phyloP scores from a whole-genome alignment of 2,113 vertebrate species.

The Vidua macroura region DNA sequence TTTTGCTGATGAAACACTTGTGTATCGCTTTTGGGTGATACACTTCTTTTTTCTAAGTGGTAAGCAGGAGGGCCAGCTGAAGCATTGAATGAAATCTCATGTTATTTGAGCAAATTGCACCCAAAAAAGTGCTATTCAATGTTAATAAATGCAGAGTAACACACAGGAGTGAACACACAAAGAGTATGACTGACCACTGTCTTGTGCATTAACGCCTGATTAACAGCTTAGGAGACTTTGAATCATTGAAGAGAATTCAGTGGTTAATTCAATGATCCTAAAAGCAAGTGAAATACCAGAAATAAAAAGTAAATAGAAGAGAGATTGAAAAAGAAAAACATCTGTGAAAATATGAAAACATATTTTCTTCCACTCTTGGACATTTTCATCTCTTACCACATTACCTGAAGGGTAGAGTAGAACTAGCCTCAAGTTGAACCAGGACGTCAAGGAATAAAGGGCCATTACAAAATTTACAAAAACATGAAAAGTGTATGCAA shows the following conservation, averaged over 20 bases:
- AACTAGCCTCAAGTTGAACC: neutral
- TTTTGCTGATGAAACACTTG: neutral
- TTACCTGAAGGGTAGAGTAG: neutral
- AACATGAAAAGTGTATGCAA: neutral
- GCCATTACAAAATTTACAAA: neutral
- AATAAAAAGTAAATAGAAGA: neutral
- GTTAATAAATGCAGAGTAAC: neutral
- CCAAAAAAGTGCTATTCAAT: neutral
- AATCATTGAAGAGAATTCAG: neutral
- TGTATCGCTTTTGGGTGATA: too few species aligned
- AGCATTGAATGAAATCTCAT: neutral
- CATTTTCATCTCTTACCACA: neutral
- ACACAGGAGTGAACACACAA: neutral
- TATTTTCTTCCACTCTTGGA: neutral
- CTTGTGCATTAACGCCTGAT: neutral
- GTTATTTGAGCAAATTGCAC: neutral
- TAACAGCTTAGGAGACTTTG: neutral
- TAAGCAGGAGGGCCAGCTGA: neutral
- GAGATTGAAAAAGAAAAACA: neutral
- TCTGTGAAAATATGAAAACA: neutral
- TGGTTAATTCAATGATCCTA: neutral
- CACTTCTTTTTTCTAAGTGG: neutral
- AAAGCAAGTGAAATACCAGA: neutral
- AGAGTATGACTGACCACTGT: neutral
- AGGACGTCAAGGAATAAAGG: neutral